Conservation (phyloP, 2,888 invertebrate species). For the Oligia fasciuncula region DNA sequence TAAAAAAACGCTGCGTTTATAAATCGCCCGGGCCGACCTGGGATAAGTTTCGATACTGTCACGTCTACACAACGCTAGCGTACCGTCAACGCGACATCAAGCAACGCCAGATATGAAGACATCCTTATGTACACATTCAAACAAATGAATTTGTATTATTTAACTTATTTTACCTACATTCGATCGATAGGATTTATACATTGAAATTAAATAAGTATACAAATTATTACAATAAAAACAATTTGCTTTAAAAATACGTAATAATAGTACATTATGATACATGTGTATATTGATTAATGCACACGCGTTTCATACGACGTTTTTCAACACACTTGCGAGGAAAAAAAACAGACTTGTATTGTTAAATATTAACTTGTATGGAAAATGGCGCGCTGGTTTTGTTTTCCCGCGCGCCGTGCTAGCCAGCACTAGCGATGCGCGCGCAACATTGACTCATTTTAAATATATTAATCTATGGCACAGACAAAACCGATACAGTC, state of each 20-base stretch:
- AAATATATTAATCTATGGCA: too few relatives aligned
- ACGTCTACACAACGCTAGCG: not conserved
- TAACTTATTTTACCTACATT: conserved; percentile 34
- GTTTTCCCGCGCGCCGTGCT: too few relatives aligned
- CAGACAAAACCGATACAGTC: too few relatives aligned
- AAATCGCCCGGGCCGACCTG: not conserved
- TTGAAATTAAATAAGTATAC: conserved; percentile 12
- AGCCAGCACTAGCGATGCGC: too few relatives aligned
- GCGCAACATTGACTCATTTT: too few relatives aligned
- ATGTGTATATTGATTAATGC: too few relatives aligned
- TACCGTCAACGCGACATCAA: not conserved
- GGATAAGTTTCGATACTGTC: not conserved
- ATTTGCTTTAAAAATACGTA: not conserved
- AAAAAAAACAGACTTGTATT: too few relatives aligned
- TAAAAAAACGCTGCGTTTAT: not conserved
- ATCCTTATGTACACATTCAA: conserved; percentile 36
- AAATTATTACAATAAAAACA: not conserved
- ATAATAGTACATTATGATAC: too few relatives aligned
- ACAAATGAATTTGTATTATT: conserved; percentile 32
- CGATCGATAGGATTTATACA: conserved; percentile 40
- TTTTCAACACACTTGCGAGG: too few relatives aligned
- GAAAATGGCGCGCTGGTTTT: too few relatives aligned
- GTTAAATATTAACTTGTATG: too few relatives aligned
- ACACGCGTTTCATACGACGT: too few relatives aligned
- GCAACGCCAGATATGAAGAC: conserved; percentile 18